A percentile compares a stretch with the other conserved stretches of the same genome.
phyloP scores from a whole-genome alignment of 23 tunicate genomes.

The Ciona savignyi region DNA sequence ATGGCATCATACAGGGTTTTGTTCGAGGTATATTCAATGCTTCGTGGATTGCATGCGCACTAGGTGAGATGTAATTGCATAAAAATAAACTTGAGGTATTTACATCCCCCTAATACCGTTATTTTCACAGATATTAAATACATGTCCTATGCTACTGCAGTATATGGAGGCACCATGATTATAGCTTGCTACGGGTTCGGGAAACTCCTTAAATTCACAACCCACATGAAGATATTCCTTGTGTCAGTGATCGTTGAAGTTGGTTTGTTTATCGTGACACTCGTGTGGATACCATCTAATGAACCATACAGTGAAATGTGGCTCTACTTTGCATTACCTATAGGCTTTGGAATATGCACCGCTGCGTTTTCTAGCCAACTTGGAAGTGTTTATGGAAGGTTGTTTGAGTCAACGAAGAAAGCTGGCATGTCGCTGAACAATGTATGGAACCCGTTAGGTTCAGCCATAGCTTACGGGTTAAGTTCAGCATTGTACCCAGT shows the following conservation, averaged over 20 bases:
- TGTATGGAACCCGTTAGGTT: constrained; percentile 73
- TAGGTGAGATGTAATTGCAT: too few relatives aligned
- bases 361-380: constrained; percentile 38
- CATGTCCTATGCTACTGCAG: constrained; percentile 57
- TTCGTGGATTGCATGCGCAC: constrained; percentile 59
- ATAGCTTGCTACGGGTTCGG: constrained; percentile 45
- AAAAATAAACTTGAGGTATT: too few relatives aligned
- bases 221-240: constrained; percentile 33
- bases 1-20: constrained; percentile 64
- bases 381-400: constrained; percentile 29
- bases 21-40: constrained; percentile 53
- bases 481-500: constrained; percentile 38
- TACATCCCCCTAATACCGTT: too few relatives aligned
- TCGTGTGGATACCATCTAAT: constrained; percentile 46
- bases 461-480: constrained; percentile 59
- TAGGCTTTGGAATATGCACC: constrained; percentile 37
- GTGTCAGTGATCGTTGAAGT: constrained; percentile 33
- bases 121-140: constrained; percentile 44
- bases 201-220: constrained; percentile 20
- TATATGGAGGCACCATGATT: constrained; percentile 50
- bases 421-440: constrained; percentile 44
- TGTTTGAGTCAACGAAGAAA: constrained; percentile 38
- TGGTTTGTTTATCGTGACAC: constrained; percentile 16
- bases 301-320: not conserved
- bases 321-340: constrained; percentile 35